Evolutionary conservation across 64 coral and sea anemone genomes (phyloP).

Genomic region (Montipora cactus): DNA sequence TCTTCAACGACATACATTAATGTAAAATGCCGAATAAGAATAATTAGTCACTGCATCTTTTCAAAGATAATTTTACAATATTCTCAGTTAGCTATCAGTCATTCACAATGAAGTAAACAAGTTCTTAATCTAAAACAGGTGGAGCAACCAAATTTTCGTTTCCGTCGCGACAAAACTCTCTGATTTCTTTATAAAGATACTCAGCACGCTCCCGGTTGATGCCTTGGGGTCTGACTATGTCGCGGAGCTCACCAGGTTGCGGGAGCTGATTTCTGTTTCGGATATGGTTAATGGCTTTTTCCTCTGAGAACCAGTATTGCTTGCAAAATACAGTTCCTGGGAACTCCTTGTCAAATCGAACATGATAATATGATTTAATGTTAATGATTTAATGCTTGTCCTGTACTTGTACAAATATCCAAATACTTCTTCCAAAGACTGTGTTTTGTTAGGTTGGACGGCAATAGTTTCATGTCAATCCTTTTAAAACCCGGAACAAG

Average conservation of each 20-base stretch:
- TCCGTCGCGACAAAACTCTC: too few species aligned
- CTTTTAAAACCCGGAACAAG: slow-evolving; percentile 61
- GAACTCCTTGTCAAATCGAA: slow-evolving; percentile 56
- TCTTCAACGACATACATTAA: too few species aligned
- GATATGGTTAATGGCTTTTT: slow-evolving; percentile 8
- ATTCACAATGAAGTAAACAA: too few species aligned
- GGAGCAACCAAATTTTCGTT: too few species aligned
- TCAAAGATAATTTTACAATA: too few species aligned
- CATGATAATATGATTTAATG: slow-evolving; percentile 20
- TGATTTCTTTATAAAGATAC: slow-evolving; percentile 26
- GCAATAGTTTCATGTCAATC: not conserved
- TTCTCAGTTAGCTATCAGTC: too few species aligned
- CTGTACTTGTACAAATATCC: too few species aligned
- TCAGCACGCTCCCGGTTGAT: slow-evolving; percentile 15
- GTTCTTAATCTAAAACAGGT: too few species aligned
- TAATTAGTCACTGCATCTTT: too few species aligned
- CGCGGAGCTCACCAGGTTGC: not conserved
- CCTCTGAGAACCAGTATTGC: slow-evolving; percentile 38
- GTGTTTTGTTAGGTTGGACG: too few species aligned
- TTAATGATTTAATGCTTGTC: not conserved
- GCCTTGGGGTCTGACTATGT: slow-evolving; percentile 28
- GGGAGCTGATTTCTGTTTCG: not conserved
- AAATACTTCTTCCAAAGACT: too few species aligned
- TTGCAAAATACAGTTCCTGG: slow-evolving; percentile 60
- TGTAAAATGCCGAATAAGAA: too few species aligned